A percentile compares a stretch with the other conserved stretches of the same genome.
These are phyloP conservation scores for Ceratitis capitata DNA, from an alignment of 1,140 invertebrate species.

Conservation along the genomic window DNA sequence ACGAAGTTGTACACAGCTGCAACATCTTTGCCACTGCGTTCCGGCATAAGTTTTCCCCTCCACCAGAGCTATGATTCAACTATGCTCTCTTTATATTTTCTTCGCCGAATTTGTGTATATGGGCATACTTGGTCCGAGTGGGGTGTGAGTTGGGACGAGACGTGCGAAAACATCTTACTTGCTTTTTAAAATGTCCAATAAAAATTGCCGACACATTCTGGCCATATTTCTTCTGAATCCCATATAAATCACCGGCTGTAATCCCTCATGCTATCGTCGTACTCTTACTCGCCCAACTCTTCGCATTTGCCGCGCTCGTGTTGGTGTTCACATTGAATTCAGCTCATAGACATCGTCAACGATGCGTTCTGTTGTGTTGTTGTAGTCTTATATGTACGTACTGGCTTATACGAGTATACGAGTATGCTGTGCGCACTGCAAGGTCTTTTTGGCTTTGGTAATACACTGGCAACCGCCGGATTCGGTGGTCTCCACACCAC, in stretches of 20 bases:
- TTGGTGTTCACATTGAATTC: neutral
- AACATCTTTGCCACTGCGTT: slow-evolving; percentile 5
- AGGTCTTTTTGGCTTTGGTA: slow-evolving; percentile 4
- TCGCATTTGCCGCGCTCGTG: neutral
- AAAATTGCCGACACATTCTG: slow-evolving; percentile 66
- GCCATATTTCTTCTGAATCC: slow-evolving; percentile 66
- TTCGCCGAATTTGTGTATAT: neutral
- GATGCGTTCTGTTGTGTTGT: neutral
- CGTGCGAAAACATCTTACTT: slow-evolving; percentile 62
- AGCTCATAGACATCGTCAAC: neutral
- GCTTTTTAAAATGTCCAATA: slow-evolving; percentile 67
- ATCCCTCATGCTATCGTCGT: slow-evolving; percentile 66
- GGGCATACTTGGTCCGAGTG: neutral
- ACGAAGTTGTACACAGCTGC: neutral
- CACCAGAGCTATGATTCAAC: neutral
- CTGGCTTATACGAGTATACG: too few species aligned
- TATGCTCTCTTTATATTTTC: neutral
- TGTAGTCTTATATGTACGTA: neutral
- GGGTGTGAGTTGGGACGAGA: slow-evolving; percentile 21
- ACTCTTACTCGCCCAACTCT: slow-evolving; percentile 46
- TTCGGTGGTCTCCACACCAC: neutral
- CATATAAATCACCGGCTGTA: slow-evolving; percentile 66
- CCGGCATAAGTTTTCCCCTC: neutral
- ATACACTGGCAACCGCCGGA: neutral
- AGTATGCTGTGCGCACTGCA: neutral